A percentile compares a stretch with the other conserved stretches of the same genome.
These are phyloP conservation scores for Scrobipalpa costella DNA, from an alignment of 2,888 invertebrate genomes.

Conservation along the genomic window DNA sequence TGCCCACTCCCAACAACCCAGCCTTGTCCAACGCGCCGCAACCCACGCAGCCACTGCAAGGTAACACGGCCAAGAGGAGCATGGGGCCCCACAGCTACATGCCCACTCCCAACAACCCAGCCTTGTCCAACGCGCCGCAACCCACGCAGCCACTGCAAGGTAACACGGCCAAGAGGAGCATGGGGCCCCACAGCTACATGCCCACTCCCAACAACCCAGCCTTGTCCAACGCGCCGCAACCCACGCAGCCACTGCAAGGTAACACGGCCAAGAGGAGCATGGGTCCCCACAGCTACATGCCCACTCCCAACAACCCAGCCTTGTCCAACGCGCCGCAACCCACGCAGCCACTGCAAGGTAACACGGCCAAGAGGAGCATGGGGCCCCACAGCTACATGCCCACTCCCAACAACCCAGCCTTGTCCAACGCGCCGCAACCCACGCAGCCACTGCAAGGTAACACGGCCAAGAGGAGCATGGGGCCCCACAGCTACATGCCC, in stretches of 20 bases:
- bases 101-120: slow-evolving; percentile 82
- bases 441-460: no score
- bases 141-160: slow-evolving; percentile 79
- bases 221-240: slow-evolving; percentile 72
- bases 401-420: slow-evolving; percentile 78
- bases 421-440: slow-evolving; percentile 73
- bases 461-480: slow-evolving; percentile 85
- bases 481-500: slow-evolving; percentile 86
- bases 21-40: slow-evolving; percentile 75
- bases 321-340: slow-evolving; percentile 74
- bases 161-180: slow-evolving; percentile 84
- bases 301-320: slow-evolving; percentile 80
- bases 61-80: slow-evolving; percentile 83
- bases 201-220: slow-evolving; percentile 82
- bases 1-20: slow-evolving; percentile 82
- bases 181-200: slow-evolving; percentile 86
- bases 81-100: slow-evolving; percentile 87
- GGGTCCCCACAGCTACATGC: slow-evolving; percentile 87
- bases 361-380: slow-evolving; percentile 84
- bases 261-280: slow-evolving; percentile 84
- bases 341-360: no score
- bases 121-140: slow-evolving; percentile 73
- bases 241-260: slow-evolving; percentile 79
- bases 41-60: slow-evolving; percentile 77
- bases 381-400: slow-evolving; percentile 87